Evolutionary conservation across 2,113 vertebrate species (phyloP).

Genomic region (Hiodon alosoides): DNA sequence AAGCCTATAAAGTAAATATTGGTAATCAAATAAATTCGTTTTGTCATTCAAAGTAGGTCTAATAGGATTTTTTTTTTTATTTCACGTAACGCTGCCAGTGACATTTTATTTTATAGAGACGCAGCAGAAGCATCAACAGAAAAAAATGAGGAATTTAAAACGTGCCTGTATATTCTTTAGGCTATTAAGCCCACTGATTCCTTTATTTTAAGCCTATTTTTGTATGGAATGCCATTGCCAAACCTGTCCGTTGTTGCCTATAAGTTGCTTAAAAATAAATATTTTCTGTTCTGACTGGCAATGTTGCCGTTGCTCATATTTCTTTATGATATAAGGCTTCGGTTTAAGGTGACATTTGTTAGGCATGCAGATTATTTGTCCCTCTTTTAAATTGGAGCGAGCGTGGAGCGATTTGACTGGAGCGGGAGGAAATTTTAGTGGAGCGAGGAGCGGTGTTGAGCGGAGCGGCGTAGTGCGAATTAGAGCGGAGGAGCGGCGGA

Average conservation of each 20-base stretch:
- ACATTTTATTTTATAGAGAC: slow-evolving; percentile 9
- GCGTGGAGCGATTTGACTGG: too few relatives aligned
- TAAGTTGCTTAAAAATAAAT: too few relatives aligned
- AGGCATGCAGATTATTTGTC: too few relatives aligned
- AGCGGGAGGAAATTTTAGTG: too few relatives aligned
- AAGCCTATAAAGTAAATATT: not conserved
- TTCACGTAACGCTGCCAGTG: slow-evolving; percentile 5
- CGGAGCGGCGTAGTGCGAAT: too few relatives aligned
- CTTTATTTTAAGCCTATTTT: slow-evolving; percentile 7
- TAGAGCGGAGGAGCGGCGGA: too few relatives aligned
- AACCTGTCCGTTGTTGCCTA: not conserved
- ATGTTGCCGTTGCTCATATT: too few relatives aligned
- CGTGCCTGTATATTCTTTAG: slow-evolving; percentile 4
- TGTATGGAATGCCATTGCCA: not conserved
- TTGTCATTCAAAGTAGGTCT: slow-evolving; percentile 11
- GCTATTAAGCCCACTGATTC: slow-evolving; percentile 7
- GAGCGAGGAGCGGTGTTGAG: too few relatives aligned
- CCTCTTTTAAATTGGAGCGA: too few relatives aligned
- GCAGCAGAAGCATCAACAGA: not conserved
- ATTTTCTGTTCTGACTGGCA: too few relatives aligned
- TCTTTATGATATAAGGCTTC: too few relatives aligned
- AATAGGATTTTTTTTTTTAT: slow-evolving; percentile 5
- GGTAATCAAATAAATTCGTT: slow-evolving; percentile 10
- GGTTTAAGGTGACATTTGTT: too few relatives aligned
- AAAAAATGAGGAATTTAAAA: not conserved